Percentiles rank a stretch among this genome's conserved stretches.
These are phyloP conservation scores for Rousettus leschenaultii DNA, from an alignment of 2,113 vertebrate genomes.

Conservation along the genomic window DNA sequence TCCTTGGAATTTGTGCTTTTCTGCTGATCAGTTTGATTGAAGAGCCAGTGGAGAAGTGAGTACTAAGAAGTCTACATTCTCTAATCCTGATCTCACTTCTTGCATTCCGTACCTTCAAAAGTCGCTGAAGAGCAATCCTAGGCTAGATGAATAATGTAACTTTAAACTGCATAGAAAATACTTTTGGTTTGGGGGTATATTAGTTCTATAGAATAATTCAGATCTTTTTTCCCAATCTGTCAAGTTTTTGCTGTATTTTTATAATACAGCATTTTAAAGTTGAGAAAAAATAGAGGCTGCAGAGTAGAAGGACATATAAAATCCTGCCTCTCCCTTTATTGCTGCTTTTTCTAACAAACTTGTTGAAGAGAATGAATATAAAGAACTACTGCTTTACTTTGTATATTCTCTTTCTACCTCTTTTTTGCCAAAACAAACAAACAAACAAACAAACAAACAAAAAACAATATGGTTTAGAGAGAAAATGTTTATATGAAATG, in stretches of 20 bases:
- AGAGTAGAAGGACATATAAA: not conserved
- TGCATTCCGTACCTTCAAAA: not conserved
- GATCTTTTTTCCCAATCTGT: not conserved
- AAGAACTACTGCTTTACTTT: constrained; percentile 4
- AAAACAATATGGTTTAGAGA: not conserved
- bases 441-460: too few relatives aligned
- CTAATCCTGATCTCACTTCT: not conserved
- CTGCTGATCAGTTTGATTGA: not conserved
- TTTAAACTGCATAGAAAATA: not conserved
- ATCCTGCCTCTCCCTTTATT: not conserved
- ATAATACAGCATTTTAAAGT: not conserved
- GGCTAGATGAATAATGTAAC: not conserved
- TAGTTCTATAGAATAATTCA: not conserved
- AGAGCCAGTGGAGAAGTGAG: not conserved
- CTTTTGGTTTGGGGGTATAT: not conserved
- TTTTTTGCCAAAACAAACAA: not conserved
- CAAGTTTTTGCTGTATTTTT: constrained; percentile 10
- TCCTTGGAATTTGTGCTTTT: not conserved
- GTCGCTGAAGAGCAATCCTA: not conserved
- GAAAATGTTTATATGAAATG: constrained; percentile 25
- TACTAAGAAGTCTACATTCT: not conserved
- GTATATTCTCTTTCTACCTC: not conserved
- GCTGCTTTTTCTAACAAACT: constrained; percentile 5
- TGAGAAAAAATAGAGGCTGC: not conserved
- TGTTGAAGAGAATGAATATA: not conserved